These are phyloP conservation scores for Calliphora vicina DNA, from an alignment of 1,140 invertebrate genomes.

Conservation along the genomic window DNA sequence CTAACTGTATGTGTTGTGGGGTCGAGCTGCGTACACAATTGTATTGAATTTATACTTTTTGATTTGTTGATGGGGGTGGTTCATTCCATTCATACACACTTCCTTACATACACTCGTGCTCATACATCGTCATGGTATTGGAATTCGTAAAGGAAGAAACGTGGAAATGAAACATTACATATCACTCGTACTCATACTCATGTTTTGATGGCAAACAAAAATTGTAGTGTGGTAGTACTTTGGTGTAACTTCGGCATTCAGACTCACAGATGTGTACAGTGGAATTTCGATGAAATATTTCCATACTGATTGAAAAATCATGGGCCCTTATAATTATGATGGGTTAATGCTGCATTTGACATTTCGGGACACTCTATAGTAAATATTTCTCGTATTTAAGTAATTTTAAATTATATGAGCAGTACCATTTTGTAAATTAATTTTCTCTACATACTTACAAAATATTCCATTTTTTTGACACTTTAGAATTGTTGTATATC, in stretches of 20 bases:
- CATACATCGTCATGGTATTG: too few species aligned
- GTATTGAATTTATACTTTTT: slow-evolving; percentile 15
- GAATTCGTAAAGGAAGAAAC: background rate
- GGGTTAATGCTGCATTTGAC: too few species aligned
- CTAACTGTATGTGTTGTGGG: background rate
- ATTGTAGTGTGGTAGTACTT: background rate
- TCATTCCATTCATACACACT: background rate
- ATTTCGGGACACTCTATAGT: too few species aligned
- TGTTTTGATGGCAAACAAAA: background rate
- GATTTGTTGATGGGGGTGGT: background rate
- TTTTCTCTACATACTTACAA: too few species aligned
- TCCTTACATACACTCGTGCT: background rate
- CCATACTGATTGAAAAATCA: too few species aligned
- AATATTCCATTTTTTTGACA: too few species aligned
- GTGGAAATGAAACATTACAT: background rate
- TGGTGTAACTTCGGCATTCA: background rate
- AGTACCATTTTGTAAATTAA: too few species aligned
- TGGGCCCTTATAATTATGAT: too few species aligned
- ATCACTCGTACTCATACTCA: background rate
- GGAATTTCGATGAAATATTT: too few species aligned
- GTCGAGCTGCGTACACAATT: slow-evolving; percentile 1
- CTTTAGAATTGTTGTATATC: too few species aligned
- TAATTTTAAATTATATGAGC: too few species aligned
- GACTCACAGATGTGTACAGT: background rate
- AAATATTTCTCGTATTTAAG: too few species aligned